Conservation (phyloP, 2,888 invertebrate genomes). For the Chelonus formosanus region DNA sequence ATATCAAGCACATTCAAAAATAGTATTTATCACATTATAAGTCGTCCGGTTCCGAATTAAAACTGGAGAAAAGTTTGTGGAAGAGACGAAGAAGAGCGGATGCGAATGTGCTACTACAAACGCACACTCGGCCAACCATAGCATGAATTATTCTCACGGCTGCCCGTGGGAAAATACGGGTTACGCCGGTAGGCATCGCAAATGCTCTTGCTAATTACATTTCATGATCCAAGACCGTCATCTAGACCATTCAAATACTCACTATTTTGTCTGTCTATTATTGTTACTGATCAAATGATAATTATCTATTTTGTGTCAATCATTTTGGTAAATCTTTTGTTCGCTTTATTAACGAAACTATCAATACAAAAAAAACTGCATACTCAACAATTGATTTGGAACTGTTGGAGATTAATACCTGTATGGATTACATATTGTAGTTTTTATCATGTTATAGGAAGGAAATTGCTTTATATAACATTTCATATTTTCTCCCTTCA, state of each 20-base stretch:
- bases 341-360: neutral
- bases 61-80: slow-evolving; percentile 17
- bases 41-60: slow-evolving; percentile 6
- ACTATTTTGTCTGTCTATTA: slow-evolving; percentile 20
- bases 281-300: neutral
- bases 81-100: slow-evolving; percentile 30
- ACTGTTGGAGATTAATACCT: no score
- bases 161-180: slow-evolving; percentile 63
- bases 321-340: neutral
- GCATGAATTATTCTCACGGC: slow-evolving; percentile 65
- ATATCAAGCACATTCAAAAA: neutral
- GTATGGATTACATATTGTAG: no score
- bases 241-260: slow-evolving; percentile 29
- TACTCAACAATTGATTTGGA: no score
- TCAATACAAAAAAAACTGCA: neutral
- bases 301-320: neutral
- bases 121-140: slow-evolving; percentile 48
- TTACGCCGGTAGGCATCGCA: slow-evolving; percentile 60
- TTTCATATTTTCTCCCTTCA: no score
- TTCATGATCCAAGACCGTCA: slow-evolving; percentile 19
- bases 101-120: slow-evolving; percentile 34
- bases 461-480: no score
- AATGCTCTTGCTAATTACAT: slow-evolving; percentile 61
- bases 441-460: no score
- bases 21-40: slow-evolving; percentile 8